Conservation (phyloP, 1,140 invertebrate genomes). For the Dysdera silvatica region DNA sequence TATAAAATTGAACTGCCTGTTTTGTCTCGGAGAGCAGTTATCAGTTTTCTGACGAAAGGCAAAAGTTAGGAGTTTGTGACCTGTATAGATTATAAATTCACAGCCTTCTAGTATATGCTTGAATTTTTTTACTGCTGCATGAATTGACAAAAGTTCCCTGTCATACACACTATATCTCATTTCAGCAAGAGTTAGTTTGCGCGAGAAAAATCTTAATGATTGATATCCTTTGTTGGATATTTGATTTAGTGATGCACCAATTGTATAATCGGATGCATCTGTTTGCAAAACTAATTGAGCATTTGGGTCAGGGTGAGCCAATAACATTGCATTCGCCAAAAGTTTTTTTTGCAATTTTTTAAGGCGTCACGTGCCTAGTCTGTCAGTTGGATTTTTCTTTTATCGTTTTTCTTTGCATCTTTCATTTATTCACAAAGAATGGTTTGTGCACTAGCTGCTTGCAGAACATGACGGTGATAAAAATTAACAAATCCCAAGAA, state of each 20-base stretch:
- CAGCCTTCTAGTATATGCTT: slow-evolving; percentile 36
- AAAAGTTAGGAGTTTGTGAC: slow-evolving; percentile 37
- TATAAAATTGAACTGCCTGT: slow-evolving; percentile 41
- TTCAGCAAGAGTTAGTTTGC: slow-evolving; percentile 23
- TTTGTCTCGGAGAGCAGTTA: slow-evolving; percentile 30
- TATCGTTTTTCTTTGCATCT: not conserved
- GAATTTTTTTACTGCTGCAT: slow-evolving; percentile 35
- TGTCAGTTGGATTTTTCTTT: slow-evolving; percentile 20
- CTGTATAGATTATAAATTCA: slow-evolving; percentile 35
- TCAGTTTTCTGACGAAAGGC: slow-evolving; percentile 31
- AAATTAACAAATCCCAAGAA: slow-evolving; percentile 44
- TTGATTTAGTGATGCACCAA: slow-evolving; percentile 30
- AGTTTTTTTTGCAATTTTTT: slow-evolving; percentile 39
- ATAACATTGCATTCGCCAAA: slow-evolving; percentile 27
- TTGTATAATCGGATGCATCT: slow-evolving; percentile 22
- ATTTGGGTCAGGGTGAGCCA: slow-evolving; percentile 19
- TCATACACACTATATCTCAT: slow-evolving; percentile 31
- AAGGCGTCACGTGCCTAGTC: slow-evolving; percentile 37
- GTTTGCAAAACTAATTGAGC: slow-evolving; percentile 12
- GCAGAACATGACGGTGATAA: slow-evolving; percentile 33
- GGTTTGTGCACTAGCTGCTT: not conserved
- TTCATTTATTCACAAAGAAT: not conserved
- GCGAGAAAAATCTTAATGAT: slow-evolving; percentile 30
- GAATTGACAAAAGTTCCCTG: slow-evolving; percentile 36
- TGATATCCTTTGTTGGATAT: not conserved